These are phyloP conservation scores for Probosciger aterrimus DNA, from an alignment of 2,113 vertebrate genomes.

Conservation along the genomic window DNA sequence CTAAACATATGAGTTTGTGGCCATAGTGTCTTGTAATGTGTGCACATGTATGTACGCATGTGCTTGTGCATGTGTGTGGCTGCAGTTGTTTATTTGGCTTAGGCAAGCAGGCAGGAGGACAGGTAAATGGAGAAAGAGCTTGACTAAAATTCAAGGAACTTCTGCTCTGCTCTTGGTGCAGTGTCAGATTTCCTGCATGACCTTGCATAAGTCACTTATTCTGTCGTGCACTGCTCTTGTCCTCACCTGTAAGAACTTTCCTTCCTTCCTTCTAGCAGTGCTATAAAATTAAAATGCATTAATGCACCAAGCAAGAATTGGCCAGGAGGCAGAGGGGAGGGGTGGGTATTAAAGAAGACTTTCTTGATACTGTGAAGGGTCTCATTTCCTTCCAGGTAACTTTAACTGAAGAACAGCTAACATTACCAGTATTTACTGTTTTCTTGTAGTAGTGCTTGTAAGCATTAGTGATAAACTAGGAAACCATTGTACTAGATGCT, in stretches of 20 bases:
- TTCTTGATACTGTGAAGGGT: background rate
- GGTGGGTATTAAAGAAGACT: background rate
- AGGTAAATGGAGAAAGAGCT: slow-evolving; percentile 41
- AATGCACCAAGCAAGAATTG: background rate
- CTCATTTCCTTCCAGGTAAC: background rate
- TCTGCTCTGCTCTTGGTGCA: slow-evolving; percentile 31
- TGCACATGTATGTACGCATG: background rate
- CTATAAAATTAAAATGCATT: background rate
- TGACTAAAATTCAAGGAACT: slow-evolving; percentile 55
- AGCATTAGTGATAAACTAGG: background rate
- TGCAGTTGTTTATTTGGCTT: background rate
- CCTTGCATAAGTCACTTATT: slow-evolving; percentile 65
- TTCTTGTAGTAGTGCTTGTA: background rate
- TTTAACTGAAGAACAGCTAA: slow-evolving; percentile 26
- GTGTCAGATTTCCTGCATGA: slow-evolving; percentile 46
- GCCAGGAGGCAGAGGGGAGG: background rate
- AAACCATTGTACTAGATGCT: background rate
- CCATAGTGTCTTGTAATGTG: background rate
- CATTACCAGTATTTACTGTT: background rate
- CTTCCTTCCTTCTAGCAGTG: slow-evolving; percentile 11
- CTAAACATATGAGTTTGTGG: background rate
- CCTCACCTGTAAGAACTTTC: slow-evolving; percentile 10
- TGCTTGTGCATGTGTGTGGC: background rate
- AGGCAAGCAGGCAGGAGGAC: slow-evolving; percentile 9
- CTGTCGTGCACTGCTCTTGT: background rate